Evolutionary conservation across 2,797 vertebrate genomes (phyloP).

Genomic region (Rallus crepitans): DNA sequence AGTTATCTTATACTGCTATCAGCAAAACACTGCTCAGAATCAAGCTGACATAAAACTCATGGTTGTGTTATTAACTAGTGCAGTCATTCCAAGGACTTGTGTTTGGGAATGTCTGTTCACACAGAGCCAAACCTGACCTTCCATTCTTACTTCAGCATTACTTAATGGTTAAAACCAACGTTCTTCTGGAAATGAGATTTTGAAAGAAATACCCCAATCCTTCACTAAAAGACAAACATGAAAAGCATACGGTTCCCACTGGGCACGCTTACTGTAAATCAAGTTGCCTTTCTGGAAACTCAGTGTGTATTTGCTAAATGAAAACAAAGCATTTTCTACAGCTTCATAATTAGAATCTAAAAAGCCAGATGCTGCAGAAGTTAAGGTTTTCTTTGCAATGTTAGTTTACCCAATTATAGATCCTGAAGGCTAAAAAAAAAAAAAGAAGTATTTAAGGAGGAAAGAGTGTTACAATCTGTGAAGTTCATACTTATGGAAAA

Average conservation of each 20-base stretch:
- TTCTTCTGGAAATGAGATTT: slow-evolving; percentile 22
- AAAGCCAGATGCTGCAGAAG: background rate
- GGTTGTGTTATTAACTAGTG: background rate
- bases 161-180: background rate
- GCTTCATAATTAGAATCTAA: background rate
- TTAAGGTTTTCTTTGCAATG: background rate
- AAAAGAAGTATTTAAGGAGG: background rate
- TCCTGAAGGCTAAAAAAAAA: background rate
- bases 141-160: background rate
- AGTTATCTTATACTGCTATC: background rate
- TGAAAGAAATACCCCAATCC: slow-evolving; percentile 12
- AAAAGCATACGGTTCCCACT: background rate
- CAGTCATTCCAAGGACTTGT: background rate
- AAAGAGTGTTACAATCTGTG: background rate
- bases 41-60: background rate
- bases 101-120: background rate
- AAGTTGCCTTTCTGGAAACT: slow-evolving; percentile 3
- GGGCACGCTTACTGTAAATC: background rate
- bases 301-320: background rate
- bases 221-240: background rate
- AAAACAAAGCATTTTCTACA: background rate
- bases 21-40: background rate
- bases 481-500: slow-evolving; percentile 29
- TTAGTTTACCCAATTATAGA: background rate
- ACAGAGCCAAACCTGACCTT: background rate